These are phyloP conservation scores for Notocelia uddmanniana DNA, from an alignment of 2,888 invertebrate species.

Conservation along the genomic window DNA sequence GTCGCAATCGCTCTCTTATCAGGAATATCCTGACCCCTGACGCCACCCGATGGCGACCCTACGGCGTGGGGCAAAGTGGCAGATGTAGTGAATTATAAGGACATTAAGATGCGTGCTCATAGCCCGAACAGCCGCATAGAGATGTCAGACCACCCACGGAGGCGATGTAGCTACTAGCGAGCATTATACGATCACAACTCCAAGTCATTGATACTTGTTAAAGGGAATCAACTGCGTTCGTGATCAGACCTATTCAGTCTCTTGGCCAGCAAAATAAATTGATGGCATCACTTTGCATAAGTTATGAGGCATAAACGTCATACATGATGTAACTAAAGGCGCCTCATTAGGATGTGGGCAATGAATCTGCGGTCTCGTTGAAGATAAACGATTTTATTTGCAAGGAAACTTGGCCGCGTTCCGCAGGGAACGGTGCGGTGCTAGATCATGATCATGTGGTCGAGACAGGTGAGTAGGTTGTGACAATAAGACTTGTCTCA, in stretches of 20 bases:
- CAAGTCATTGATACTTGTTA: slow-evolving; percentile 42
- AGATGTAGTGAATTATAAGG: slow-evolving; percentile 81
- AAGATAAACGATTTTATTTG: slow-evolving; percentile 25
- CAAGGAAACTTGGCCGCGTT: not conserved
- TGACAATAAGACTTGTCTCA: not conserved
- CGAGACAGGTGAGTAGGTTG: slow-evolving; percentile 2
- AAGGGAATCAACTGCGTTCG: slow-evolving; percentile 39
- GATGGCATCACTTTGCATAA: slow-evolving; percentile 37
- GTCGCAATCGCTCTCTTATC: slow-evolving; percentile 1
- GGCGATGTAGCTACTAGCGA: slow-evolving; percentile 55
- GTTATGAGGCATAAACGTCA: slow-evolving; percentile 34
- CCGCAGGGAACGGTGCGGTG: not conserved
- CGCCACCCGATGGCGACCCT: slow-evolving; percentile 53
- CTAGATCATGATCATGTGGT: not conserved
- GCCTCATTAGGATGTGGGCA: slow-evolving; percentile 25
- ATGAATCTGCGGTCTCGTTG: slow-evolving; percentile 19
- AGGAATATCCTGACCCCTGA: slow-evolving; percentile 38
- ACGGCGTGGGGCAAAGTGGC: slow-evolving; percentile 64
- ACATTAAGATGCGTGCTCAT: slow-evolving; percentile 77
- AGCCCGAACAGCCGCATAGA: slow-evolving; percentile 67
- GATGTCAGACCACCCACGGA: slow-evolving; percentile 80
- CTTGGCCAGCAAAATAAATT: slow-evolving; percentile 21
- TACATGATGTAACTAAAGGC: slow-evolving; percentile 17
- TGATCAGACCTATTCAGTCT: slow-evolving; percentile 27
- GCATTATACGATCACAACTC: slow-evolving; percentile 35